Conservation (phyloP, 2,888 invertebrate genomes). For the Vanessa cardui region DNA sequence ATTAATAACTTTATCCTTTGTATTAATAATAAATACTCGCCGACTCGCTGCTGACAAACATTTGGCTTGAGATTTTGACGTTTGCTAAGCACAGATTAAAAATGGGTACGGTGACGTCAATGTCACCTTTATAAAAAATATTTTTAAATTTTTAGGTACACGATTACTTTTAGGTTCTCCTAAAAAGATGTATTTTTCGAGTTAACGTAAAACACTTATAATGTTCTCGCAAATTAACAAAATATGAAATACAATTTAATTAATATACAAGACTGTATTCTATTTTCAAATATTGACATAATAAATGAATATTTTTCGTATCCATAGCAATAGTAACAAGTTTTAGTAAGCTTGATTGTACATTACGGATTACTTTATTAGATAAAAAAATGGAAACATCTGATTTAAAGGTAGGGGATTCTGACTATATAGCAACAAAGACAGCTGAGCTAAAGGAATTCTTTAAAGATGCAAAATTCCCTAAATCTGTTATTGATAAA, state of each 20-base stretch:
- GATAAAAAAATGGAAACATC: constrained; percentile 31
- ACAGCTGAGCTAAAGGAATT: constrained; percentile 62
- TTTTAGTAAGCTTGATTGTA: neutral
- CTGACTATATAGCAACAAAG: constrained; percentile 60
- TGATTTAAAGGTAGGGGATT: constrained; percentile 39
- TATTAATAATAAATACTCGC: neutral
- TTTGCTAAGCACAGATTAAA: neutral
- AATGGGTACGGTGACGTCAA: neutral
- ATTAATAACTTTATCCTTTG: neutral
- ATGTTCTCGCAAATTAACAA: too few relatives aligned
- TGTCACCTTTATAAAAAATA: neutral
- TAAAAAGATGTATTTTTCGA: too few relatives aligned
- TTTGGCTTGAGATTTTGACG: too few relatives aligned
- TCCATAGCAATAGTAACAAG: constrained; percentile 30
- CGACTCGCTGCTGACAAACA: too few relatives aligned
- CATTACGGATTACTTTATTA: neutral
- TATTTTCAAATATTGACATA: constrained; percentile 22
- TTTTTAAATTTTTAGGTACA: too few relatives aligned
- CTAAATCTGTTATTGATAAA: constrained; percentile 60
- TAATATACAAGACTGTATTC: neutral
- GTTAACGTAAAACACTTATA: neutral
- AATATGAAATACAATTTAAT: neutral
- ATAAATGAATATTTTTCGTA: constrained; percentile 16
- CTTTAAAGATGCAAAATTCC: constrained; percentile 63
- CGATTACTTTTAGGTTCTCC: too few relatives aligned